Conservation (phyloP, 2,797 vertebrate species). For the Psittacula echo region DNA sequence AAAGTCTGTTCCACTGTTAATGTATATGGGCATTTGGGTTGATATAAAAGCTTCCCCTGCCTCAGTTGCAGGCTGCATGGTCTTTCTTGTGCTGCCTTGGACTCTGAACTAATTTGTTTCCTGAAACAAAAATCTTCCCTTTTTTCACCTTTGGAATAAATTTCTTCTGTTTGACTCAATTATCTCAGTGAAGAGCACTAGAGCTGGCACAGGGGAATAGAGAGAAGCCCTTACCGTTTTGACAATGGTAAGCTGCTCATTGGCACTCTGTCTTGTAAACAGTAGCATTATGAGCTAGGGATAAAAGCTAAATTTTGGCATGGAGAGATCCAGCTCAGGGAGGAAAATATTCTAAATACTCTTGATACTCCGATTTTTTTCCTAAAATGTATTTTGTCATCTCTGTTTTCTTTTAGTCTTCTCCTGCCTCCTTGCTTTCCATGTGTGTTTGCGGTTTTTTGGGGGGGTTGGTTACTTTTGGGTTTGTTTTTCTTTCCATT, state of each 20-base stretch:
- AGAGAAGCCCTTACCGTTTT: neutral
- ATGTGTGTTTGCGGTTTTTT: accelerated
- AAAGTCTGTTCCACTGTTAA: neutral
- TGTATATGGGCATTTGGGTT: constrained; percentile 1
- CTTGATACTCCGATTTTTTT: neutral
- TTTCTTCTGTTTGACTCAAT: constrained; percentile 22
- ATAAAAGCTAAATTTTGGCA: neutral
- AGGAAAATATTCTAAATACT: neutral
- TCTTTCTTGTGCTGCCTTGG: neutral
- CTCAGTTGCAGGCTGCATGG: neutral
- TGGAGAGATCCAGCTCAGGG: neutral
- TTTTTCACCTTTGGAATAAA: constrained; percentile 8
- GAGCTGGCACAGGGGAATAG: neutral
- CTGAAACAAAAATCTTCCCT: neutral
- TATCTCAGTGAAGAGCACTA: neutral
- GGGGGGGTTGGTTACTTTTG: neutral
- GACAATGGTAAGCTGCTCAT: neutral
- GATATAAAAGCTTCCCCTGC: neutral
- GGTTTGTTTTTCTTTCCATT: neutral
- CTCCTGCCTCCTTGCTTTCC: neutral
- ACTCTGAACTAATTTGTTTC: constrained; percentile 10
- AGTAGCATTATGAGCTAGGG: neutral
- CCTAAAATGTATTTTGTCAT: neutral
- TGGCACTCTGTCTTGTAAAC: neutral
- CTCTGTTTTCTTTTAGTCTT: neutral